These are phyloP conservation scores for Euplagia quadripunctaria DNA, from an alignment of 2,888 invertebrate species.

Conservation along the genomic window DNA sequence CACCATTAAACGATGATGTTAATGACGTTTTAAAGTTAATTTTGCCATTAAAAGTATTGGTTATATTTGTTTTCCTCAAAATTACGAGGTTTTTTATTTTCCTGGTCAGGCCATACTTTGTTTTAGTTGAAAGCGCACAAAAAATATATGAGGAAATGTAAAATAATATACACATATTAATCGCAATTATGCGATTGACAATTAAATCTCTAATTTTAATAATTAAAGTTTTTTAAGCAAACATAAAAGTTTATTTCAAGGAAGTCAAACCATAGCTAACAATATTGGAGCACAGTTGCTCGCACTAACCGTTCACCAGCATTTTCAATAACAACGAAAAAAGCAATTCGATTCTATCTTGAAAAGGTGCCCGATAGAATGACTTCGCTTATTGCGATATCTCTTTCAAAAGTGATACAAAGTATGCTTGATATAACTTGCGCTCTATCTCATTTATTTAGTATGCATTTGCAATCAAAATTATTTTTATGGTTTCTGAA, in stretches of 20 bases:
- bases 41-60: no score
- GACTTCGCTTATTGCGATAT: constrained; percentile 42
- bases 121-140: no score
- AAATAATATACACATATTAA: neutral
- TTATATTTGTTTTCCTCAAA: no score
- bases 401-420: constrained; percentile 49
- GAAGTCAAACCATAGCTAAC: neutral
- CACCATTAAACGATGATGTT: no score
- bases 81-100: no score
- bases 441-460: constrained; percentile 24
- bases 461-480: constrained; percentile 7
- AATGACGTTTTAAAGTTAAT: no score
- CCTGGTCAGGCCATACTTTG: no score
- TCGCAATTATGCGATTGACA: neutral
- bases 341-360: constrained; percentile 38
- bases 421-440: constrained; percentile 36
- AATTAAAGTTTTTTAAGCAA: no score
- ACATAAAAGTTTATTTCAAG: neutral
- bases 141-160: neutral
- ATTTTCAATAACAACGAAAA: constrained; percentile 45
- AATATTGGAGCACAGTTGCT: constrained; percentile 23
- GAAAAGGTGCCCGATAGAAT: constrained; percentile 22
- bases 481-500: constrained; percentile 3
- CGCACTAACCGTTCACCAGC: constrained; percentile 27
- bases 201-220: neutral